A percentile compares a stretch with the other conserved stretches of the same genome.
Conservation (phyloP, 2,797 vertebrate genomes). For the Paguma larvata region DNA sequence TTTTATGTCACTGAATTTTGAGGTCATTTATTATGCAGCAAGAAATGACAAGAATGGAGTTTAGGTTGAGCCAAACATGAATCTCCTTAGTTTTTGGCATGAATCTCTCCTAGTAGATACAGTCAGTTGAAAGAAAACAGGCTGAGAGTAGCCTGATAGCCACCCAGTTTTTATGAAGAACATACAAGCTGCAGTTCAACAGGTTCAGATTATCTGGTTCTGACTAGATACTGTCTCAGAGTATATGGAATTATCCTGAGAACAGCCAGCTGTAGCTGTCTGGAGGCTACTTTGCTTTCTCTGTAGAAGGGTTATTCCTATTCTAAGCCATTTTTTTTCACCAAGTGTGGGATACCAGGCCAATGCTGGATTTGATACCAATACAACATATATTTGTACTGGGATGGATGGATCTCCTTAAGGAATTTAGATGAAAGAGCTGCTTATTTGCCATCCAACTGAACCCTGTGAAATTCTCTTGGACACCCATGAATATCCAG, state of each 20-base stretch:
- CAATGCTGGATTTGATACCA: neutral
- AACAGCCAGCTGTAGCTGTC: neutral
- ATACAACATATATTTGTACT: neutral
- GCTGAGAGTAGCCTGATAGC: neutral
- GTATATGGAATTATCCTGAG: neutral
- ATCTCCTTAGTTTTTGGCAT: neutral
- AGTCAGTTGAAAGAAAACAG: neutral
- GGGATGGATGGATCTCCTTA: neutral
- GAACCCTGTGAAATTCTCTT: neutral
- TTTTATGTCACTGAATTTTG: neutral
- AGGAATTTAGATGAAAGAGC: constrained; percentile 24
- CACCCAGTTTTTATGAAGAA: neutral
- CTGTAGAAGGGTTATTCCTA: neutral
- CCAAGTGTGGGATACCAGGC: neutral
- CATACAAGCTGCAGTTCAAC: neutral
- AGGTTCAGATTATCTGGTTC: neutral
- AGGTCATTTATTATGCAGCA: neutral
- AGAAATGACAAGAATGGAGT: neutral
- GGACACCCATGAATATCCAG: neutral
- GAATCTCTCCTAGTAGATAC: constrained; percentile 14
- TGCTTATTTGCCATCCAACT: neutral
- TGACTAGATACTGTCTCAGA: neutral
- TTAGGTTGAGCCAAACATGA: neutral
- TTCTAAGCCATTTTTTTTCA: constrained; percentile 25
- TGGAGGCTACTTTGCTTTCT: neutral